These are phyloP conservation scores for Brachystomella parvula DNA, from an alignment of 1,140 invertebrate species.

Conservation along the genomic window DNA sequence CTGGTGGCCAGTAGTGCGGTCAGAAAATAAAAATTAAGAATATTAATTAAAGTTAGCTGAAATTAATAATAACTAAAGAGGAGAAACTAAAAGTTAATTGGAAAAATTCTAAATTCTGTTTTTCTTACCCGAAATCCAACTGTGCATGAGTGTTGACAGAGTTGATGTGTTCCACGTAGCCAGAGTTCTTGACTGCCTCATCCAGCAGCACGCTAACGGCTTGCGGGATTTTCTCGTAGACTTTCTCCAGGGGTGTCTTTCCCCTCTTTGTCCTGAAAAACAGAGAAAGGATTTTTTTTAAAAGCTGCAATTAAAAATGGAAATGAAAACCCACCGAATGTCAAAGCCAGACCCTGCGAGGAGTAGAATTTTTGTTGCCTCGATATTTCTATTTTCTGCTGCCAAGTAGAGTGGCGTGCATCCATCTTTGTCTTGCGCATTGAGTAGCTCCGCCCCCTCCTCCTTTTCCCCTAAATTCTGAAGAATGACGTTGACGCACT, in stretches of 20 bases:
- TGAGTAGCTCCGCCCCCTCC: not conserved
- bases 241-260: constrained; percentile 16
- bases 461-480: not conserved
- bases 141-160: constrained; percentile 8
- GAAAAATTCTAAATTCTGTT: not conserved
- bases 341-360: constrained; percentile 9
- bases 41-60: no score
- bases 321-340: not conserved
- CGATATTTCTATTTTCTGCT: constrained; percentile 2
- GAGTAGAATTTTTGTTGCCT: not conserved
- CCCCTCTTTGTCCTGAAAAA: not conserved
- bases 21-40: no score
- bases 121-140: constrained; percentile 12
- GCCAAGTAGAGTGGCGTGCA: constrained; percentile 6
- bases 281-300: not conserved
- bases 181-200: constrained; percentile 3
- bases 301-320: not conserved
- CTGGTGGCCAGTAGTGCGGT: no score
- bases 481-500: not conserved
- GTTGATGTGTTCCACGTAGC: not conserved
- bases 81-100: not conserved
- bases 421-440: not conserved
- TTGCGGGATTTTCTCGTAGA: constrained; percentile 15
- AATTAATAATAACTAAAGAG: no score
- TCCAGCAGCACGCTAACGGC: constrained; percentile 8